A percentile compares a stretch with the other conserved stretches of the same genome.
Conservation (phyloP, 1,140 invertebrate genomes). For the Nephotettix cincticeps region DNA sequence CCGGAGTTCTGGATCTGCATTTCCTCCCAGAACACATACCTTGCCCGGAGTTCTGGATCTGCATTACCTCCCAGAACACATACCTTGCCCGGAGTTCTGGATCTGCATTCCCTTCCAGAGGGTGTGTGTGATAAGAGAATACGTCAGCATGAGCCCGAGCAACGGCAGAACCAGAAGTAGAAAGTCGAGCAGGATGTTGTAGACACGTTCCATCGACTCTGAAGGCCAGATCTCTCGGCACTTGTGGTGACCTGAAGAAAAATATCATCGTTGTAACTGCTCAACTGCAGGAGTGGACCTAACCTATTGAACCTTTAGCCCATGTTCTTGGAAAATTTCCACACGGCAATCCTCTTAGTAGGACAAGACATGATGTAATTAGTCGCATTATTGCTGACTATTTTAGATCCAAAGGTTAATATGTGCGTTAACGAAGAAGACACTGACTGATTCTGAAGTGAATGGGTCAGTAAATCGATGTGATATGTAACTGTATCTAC, state of each 20-base stretch:
- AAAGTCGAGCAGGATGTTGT: slow-evolving; percentile 54
- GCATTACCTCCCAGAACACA: slow-evolving; percentile 45
- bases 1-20: slow-evolving; percentile 33
- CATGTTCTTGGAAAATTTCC: too few species aligned
- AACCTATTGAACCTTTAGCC: too few species aligned
- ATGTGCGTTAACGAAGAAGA: too few species aligned
- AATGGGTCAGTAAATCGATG: too few species aligned
- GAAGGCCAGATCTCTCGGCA: slow-evolving; percentile 52
- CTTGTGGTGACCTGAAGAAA: slow-evolving; percentile 49
- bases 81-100: slow-evolving; percentile 22
- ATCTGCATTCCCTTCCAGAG: slow-evolving; percentile 43
- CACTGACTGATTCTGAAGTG: too few species aligned
- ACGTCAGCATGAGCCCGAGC: slow-evolving; percentile 53
- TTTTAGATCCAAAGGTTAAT: too few species aligned
- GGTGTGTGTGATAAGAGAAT: slow-evolving; percentile 50
- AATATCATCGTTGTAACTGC: too few species aligned
- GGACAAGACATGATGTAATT: too few species aligned
- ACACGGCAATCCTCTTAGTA: too few species aligned
- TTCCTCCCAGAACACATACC: slow-evolving; percentile 44
- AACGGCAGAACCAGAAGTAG: slow-evolving; percentile 56
- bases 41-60: slow-evolving; percentile 24
- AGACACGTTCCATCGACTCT: slow-evolving; percentile 48
- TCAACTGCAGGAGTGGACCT: too few species aligned
- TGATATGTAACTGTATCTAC: too few species aligned
- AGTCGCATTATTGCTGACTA: too few species aligned